phyloP scores from a whole-genome alignment of 64 coral and sea anemone genomes.

The Porites australiensis region DNA sequence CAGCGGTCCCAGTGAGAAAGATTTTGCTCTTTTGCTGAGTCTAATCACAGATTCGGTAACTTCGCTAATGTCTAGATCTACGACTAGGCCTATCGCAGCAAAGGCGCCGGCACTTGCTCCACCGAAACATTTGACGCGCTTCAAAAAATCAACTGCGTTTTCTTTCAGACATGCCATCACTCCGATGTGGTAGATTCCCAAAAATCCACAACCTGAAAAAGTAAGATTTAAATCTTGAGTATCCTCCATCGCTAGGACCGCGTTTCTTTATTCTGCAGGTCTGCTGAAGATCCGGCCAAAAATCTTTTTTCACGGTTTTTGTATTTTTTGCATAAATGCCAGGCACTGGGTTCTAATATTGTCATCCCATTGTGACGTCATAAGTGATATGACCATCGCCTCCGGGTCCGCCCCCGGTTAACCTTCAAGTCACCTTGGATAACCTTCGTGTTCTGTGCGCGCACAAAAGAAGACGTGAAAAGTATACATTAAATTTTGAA shows the following conservation, averaged over 20 bases:
- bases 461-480: no score
- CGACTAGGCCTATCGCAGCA: slow-evolving; percentile 77
- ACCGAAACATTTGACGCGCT: slow-evolving; percentile 85
- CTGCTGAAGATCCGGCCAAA: not conserved
- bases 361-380: not conserved
- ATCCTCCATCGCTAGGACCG: slow-evolving; percentile 49
- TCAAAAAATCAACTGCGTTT: slow-evolving; percentile 86
- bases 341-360: not conserved
- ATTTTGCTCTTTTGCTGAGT: slow-evolving; percentile 85
- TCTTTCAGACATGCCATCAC: slow-evolving; percentile 94
- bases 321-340: not conserved
- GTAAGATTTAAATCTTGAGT: slow-evolving; percentile 82
- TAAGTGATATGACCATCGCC: not conserved
- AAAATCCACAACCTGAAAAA: slow-evolving; percentile 98
- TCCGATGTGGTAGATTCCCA: slow-evolving; percentile 97
- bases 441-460: not conserved
- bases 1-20: slow-evolving; percentile 83
- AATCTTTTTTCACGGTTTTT: not conserved
- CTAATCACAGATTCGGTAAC: slow-evolving; percentile 86
- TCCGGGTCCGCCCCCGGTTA: no score
- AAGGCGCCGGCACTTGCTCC: slow-evolving; percentile 98
- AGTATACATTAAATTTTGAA: no score
- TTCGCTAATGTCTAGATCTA: slow-evolving; percentile 76
- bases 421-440: not conserved
- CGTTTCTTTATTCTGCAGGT: not conserved